A percentile compares a stretch with the other conserved stretches of the same genome.
Evolutionary conservation across 2,113 vertebrate species (phyloP).

Genomic region (Pogonocichla stellata): DNA sequence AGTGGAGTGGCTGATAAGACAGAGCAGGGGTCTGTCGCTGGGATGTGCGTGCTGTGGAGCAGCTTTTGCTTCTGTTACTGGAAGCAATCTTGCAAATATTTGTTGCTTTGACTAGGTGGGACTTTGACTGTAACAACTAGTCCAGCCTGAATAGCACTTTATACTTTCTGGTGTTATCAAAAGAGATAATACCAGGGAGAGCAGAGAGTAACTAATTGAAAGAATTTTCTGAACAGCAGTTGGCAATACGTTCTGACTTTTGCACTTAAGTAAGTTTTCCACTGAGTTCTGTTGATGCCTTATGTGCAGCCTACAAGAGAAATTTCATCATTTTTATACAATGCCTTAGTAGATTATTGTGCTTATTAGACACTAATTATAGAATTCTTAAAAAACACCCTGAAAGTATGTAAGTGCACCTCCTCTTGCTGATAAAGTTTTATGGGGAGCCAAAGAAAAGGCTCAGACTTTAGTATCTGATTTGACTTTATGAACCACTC

Average conservation of each 20-base stretch:
- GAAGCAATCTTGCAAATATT: neutral
- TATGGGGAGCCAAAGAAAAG: neutral
- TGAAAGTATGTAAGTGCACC: neutral
- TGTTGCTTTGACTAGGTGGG: neutral
- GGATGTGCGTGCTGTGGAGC: rapidly evolving
- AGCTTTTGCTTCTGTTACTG: neutral
- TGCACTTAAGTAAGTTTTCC: neutral
- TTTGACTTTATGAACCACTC: neutral
- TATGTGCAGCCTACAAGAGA: neutral
- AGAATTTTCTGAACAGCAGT: rapidly evolving
- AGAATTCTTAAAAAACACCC: neutral
- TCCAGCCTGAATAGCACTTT: neutral
- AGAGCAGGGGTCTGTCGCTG: neutral
- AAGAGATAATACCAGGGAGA: neutral
- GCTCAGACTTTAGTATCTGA: neutral
- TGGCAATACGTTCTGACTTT: neutral
- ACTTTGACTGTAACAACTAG: neutral
- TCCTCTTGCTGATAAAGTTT: neutral
- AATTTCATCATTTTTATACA: neutral
- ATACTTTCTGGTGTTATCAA: neutral
- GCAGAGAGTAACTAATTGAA: neutral
- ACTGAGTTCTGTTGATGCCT: neutral
- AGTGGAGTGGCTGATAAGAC: neutral
- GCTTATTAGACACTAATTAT: neutral
- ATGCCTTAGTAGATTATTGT: neutral